These are phyloP conservation scores for Apotomis turbidana DNA, from an alignment of 2,888 invertebrate genomes.

Conservation along the genomic window DNA sequence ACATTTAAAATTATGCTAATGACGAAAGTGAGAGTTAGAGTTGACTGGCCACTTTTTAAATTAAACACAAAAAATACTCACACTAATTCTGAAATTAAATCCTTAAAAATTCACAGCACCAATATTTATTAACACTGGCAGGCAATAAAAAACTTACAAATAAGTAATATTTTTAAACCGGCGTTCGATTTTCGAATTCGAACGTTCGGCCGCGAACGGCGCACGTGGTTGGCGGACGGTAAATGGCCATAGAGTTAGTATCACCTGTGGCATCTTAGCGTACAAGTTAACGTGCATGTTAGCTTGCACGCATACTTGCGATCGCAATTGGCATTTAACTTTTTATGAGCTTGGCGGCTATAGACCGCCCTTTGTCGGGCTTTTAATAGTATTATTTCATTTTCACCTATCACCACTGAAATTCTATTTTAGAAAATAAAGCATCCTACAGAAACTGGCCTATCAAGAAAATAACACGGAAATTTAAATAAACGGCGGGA, in stretches of 20 bases:
- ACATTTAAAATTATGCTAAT: slow-evolving; percentile 43
- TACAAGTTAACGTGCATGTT: slow-evolving; percentile 38
- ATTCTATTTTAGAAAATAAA: too few species aligned
- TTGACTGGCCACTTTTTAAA: slow-evolving; percentile 37
- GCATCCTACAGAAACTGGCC: too few species aligned
- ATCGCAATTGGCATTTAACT: slow-evolving; percentile 29
- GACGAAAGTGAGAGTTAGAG: slow-evolving; percentile 44
- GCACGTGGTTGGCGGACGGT: slow-evolving; percentile 65
- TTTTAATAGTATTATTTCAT: background rate
- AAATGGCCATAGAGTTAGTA: slow-evolving; percentile 67
- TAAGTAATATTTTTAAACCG: slow-evolving; percentile 12
- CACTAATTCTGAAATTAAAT: slow-evolving; percentile 17
- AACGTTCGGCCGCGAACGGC: slow-evolving; percentile 63
- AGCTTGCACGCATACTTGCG: slow-evolving; percentile 35
- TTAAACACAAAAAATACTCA: slow-evolving; percentile 37
- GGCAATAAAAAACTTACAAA: background rate
- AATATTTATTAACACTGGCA: slow-evolving; percentile 38
- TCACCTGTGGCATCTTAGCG: slow-evolving; percentile 61
- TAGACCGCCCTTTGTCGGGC: slow-evolving; percentile 5
- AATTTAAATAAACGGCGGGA: too few species aligned
- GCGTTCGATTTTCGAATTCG: slow-evolving; percentile 57
- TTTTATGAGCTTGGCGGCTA: slow-evolving; percentile 3
- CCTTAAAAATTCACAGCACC: slow-evolving; percentile 30
- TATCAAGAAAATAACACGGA: too few species aligned
- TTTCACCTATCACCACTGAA: too few species aligned